Percentiles rank a stretch among this genome's conserved stretches.
Evolutionary conservation across 2,888 invertebrate genomes (phyloP).

Genomic region (Furcula furcula): DNA sequence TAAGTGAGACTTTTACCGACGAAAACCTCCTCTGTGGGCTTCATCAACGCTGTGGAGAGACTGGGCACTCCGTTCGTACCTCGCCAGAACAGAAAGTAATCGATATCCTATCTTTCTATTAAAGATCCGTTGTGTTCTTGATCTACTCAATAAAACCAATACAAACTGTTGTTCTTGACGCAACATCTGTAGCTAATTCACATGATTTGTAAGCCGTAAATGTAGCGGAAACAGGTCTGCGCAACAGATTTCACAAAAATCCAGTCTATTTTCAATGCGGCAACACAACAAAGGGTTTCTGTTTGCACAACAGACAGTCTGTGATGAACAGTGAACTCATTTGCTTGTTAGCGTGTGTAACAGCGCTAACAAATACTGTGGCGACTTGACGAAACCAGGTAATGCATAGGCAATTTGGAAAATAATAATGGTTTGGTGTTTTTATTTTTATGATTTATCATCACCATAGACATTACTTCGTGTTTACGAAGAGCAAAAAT

Average conservation of each 20-base stretch:
- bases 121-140: background rate
- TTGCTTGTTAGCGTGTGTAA: constrained; percentile 16
- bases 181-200: constrained; percentile 1
- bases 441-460: no score
- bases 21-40: no score
- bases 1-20: no score
- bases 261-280: constrained; percentile 17
- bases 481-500: no score
- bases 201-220: background rate
- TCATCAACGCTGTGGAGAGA: no score
- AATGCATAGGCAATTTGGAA: constrained; percentile 3
- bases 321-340: constrained; percentile 22
- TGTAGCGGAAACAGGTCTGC: constrained; percentile 1
- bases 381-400: constrained; percentile 4
- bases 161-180: background rate
- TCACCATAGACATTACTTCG: no score
- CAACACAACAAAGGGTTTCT: constrained; percentile 21
- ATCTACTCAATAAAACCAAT: background rate
- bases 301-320: constrained; percentile 19
- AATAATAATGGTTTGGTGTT: constrained; percentile 2
- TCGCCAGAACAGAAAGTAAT: no score
- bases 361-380: constrained; percentile 13
- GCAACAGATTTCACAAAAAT: constrained; percentile 13
- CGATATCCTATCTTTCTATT: no score
- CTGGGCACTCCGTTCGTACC: no score